Evolutionary conservation across 1,140 invertebrate genomes (phyloP).

Genomic region (Nephotettix cincticeps): DNA sequence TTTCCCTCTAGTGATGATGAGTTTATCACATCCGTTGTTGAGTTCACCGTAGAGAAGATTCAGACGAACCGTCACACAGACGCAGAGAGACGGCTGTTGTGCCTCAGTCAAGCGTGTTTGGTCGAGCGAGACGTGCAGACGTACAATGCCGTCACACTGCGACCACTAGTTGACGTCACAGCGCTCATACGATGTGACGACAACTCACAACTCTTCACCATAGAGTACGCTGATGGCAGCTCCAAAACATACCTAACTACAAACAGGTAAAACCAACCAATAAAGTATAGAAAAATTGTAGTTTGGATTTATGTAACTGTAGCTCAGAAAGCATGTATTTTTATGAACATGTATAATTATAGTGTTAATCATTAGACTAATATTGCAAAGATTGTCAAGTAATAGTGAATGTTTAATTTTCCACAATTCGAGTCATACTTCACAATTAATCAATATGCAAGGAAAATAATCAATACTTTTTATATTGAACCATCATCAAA

Average conservation of each 20-base stretch:
- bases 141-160: conserved; percentile 87
- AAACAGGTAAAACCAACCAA: conserved; percentile 72
- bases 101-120: conserved; percentile 92
- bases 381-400: too few species aligned
- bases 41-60: conserved; percentile 91
- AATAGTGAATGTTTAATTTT: too few species aligned
- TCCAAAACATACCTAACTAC: conserved; percentile 84
- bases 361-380: too few species aligned
- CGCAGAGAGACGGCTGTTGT: conserved; percentile 83
- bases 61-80: conserved; percentile 72
- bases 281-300: too few species aligned
- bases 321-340: too few species aligned
- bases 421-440: too few species aligned
- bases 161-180: conserved; percentile 88
- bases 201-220: conserved; percentile 91
- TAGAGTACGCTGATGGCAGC: conserved; percentile 94
- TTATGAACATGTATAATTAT: too few species aligned
- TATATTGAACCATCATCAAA: too few species aligned
- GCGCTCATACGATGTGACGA: conserved; percentile 85
- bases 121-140: conserved; percentile 95
- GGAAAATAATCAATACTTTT: too few species aligned
- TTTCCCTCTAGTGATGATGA: conserved; percentile 70
- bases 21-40: conserved; percentile 86
- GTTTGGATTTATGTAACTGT: too few species aligned
- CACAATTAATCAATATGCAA: too few species aligned